Evolutionary conservation across 2,113 vertebrate genomes (phyloP).

Genomic region (Dromiciops gliroides): DNA sequence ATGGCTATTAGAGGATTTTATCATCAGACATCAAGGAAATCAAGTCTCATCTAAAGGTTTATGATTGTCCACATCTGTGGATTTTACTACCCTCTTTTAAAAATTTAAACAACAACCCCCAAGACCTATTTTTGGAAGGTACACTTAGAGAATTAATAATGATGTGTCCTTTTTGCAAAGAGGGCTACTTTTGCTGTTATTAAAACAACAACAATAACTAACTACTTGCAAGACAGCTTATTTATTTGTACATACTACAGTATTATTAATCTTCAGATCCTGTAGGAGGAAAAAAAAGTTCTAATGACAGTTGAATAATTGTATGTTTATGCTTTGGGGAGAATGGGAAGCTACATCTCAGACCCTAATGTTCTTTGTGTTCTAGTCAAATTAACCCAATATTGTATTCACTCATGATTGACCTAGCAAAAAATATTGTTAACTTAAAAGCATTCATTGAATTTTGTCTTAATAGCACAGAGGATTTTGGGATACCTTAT

Average conservation of each 20-base stretch:
- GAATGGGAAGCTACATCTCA: neutral
- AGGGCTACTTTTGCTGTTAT: conserved; percentile 70
- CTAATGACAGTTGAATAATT: conserved; percentile 40
- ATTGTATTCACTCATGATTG: neutral
- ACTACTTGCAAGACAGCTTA: conserved; percentile 54
- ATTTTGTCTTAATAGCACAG: neutral
- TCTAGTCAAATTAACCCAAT: conserved; percentile 16
- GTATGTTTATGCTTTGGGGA: conserved; percentile 28
- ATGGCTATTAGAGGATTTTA: conserved; percentile 77
- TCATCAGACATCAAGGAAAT: conserved; percentile 77
- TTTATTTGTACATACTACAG: conserved; percentile 40
- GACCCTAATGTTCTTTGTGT: conserved; percentile 2
- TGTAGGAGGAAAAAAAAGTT: neutral
- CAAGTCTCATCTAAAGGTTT: conserved; percentile 78
- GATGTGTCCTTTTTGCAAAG: conserved; percentile 72
- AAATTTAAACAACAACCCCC: conserved; percentile 73
- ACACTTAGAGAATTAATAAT: conserved; percentile 77
- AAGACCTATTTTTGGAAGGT: conserved; percentile 77
- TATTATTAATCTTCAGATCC: neutral
- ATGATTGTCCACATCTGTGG: conserved; percentile 71
- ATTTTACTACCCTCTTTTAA: conserved; percentile 75
- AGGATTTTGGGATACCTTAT: neutral
- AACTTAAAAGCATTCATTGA: conserved; percentile 25
- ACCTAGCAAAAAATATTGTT: conserved; percentile 8
- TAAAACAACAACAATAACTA: conserved; percentile 61